Evolutionary conservation across 2,113 vertebrate genomes (phyloP).

Genomic region (Aplodontia rufa): DNA sequence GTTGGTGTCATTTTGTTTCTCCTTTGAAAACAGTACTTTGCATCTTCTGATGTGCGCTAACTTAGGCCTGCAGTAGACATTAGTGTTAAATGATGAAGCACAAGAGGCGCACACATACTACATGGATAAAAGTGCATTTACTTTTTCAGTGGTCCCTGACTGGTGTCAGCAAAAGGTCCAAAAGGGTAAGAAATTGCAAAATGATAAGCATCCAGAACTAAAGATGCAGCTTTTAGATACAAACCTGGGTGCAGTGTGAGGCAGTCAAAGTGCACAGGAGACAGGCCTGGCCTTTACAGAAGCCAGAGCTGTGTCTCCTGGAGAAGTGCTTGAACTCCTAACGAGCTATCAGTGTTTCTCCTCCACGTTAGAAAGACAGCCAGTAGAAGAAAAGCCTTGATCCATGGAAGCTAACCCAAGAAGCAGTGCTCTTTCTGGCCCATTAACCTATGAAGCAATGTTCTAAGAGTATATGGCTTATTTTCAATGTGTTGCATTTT

Average conservation of each 20-base stretch:
- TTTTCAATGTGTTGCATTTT: slow-evolving; percentile 78
- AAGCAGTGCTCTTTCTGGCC: slow-evolving; percentile 17
- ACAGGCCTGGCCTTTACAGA: neutral
- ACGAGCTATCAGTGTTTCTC: neutral
- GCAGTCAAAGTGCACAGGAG: neutral
- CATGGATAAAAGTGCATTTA: neutral
- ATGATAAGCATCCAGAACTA: neutral
- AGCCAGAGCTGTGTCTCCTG: neutral
- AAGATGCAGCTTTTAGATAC: neutral
- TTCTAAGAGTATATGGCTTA: slow-evolving; percentile 56
- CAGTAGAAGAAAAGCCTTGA: neutral
- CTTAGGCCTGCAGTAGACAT: neutral
- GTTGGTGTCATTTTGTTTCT: slow-evolving; percentile 43
- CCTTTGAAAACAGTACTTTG: slow-evolving; percentile 48
- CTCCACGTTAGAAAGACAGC: neutral
- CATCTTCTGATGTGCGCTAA: neutral
- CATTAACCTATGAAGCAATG: slow-evolving; percentile 4
- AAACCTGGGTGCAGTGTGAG: neutral
- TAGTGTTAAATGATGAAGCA: slow-evolving; percentile 10
- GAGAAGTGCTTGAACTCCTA: neutral
- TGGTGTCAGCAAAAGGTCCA: slow-evolving; percentile 30
- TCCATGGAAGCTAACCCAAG: slow-evolving; percentile 48
- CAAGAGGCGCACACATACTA: neutral
- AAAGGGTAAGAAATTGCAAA: slow-evolving; percentile 47
- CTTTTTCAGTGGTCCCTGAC: slow-evolving; percentile 28